phyloP scores from a whole-genome alignment of 2,888 invertebrate species.

The Cantharis lateralis region DNA sequence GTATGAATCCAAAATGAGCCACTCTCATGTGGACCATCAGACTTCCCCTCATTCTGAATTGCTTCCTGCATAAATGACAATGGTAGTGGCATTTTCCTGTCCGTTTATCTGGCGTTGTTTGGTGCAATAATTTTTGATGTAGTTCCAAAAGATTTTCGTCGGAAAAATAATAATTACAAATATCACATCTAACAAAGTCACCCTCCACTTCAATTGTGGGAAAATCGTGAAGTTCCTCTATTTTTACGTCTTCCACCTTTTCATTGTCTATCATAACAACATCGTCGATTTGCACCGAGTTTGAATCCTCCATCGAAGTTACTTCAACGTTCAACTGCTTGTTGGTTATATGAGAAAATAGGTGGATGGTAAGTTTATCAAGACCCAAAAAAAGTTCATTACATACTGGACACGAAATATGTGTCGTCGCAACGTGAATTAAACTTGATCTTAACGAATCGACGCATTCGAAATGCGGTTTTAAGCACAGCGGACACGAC shows the following conservation, averaged over 20 bases:
- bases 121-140: conserved; percentile 75
- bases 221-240: background rate
- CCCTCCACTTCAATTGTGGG: conserved; percentile 48
- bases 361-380: conserved; percentile 82
- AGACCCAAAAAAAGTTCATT: conserved; percentile 74
- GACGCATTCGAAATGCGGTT: conserved; percentile 72
- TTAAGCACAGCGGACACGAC: conserved; percentile 77
- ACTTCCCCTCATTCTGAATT: conserved; percentile 82
- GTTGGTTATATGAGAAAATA: conserved; percentile 67
- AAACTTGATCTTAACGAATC: conserved; percentile 73
- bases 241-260: background rate
- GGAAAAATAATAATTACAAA: conserved; percentile 74
- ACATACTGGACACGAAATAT: conserved; percentile 77
- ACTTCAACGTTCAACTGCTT: background rate
- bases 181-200: conserved; percentile 63
- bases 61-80: conserved; percentile 79
- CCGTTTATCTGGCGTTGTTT: conserved; percentile 48
- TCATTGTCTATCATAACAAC: background rate
- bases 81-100: conserved; percentile 59
- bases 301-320: background rate
- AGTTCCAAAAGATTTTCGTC: conserved; percentile 72
- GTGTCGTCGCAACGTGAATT: conserved; percentile 75
- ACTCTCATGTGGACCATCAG: conserved; percentile 81
- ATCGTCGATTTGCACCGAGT: background rate
- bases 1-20: conserved; percentile 69